Conservation (phyloP, 2,113 vertebrate species). For the Centropristis striata region DNA sequence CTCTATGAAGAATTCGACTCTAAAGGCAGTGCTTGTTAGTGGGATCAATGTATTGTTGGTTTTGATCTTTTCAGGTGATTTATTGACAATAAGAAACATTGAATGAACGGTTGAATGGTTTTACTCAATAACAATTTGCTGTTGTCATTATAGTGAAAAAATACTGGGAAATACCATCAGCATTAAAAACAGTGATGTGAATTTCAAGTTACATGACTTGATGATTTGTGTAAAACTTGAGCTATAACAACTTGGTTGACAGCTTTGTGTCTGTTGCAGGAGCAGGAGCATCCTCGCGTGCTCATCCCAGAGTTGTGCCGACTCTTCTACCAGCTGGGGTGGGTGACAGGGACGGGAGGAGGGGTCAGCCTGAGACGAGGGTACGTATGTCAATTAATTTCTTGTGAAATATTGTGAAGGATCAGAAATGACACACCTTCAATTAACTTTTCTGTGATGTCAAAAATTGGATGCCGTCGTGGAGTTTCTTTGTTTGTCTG, state of each 20-base stretch:
- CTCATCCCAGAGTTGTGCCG: constrained; percentile 96
- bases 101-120: no score
- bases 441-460: not conserved
- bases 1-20: not conserved
- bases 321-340: constrained; percentile 95
- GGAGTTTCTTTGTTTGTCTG: not conserved
- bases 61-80: not conserved
- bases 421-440: not conserved
- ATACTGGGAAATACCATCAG: not conserved
- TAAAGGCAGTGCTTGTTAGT: not conserved
- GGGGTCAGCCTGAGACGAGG: constrained; percentile 94
- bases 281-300: constrained; percentile 90
- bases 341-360: constrained; percentile 97
- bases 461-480: not conserved
- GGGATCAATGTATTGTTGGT: not conserved
- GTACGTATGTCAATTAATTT: constrained; percentile 79
- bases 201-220: not conserved
- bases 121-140: not conserved
- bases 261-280: constrained; percentile 76
- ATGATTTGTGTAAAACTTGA: not conserved
- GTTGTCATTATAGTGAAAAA: not conserved
- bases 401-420: not conserved
- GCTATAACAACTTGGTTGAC: not conserved
- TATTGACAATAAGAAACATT: not conserved
- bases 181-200: not conserved